A percentile compares a stretch with the other conserved stretches of the same genome.
Evolutionary conservation across 2,888 invertebrate species (phyloP).

Genomic region (Plemyria rubiginata): DNA sequence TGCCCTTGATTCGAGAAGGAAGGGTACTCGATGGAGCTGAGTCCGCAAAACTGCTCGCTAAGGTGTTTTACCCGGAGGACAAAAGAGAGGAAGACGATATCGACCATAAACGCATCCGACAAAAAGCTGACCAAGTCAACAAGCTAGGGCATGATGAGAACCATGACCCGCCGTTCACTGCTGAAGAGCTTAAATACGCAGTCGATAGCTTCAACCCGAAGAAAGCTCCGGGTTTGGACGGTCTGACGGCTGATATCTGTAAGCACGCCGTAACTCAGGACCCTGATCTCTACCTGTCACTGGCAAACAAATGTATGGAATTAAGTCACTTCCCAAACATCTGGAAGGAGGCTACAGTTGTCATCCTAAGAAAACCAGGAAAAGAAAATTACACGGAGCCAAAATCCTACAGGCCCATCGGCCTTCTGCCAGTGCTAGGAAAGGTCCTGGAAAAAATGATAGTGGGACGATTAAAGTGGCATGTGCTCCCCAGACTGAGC

Average conservation of each 20-base stretch:
- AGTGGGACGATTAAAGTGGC: constrained; percentile 1
- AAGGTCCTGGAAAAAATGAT: constrained; percentile 25
- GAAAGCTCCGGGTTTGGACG: neutral
- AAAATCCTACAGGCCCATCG: constrained; percentile 33
- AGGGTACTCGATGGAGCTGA: neutral
- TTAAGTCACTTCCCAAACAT: constrained; percentile 30
- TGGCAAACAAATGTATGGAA: constrained; percentile 35
- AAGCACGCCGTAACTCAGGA: constrained; percentile 33
- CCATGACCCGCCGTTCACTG: constrained; percentile 36
- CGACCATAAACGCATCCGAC: constrained; percentile 16
- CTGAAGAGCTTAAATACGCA: constrained; percentile 9
- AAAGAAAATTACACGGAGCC: constrained; percentile 18
- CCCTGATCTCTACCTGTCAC: constrained; percentile 14
- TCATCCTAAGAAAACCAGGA: constrained; percentile 5
- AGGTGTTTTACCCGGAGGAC: constrained; percentile 29
- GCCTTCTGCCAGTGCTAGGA: constrained; percentile 39
- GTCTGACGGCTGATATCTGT: constrained; percentile 20
- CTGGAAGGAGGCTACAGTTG: constrained; percentile 20
- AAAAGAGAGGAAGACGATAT: neutral
- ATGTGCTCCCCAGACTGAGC: constrained; percentile 6
- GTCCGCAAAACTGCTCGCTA: constrained; percentile 17
- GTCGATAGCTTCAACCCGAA: too few relatives aligned
- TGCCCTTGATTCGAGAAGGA: too few relatives aligned
- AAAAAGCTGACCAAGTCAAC: constrained; percentile 17
- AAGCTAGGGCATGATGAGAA: neutral